Evolutionary conservation across 2,113 vertebrate species (phyloP).

Genomic region (Myotis yumanensis): DNA sequence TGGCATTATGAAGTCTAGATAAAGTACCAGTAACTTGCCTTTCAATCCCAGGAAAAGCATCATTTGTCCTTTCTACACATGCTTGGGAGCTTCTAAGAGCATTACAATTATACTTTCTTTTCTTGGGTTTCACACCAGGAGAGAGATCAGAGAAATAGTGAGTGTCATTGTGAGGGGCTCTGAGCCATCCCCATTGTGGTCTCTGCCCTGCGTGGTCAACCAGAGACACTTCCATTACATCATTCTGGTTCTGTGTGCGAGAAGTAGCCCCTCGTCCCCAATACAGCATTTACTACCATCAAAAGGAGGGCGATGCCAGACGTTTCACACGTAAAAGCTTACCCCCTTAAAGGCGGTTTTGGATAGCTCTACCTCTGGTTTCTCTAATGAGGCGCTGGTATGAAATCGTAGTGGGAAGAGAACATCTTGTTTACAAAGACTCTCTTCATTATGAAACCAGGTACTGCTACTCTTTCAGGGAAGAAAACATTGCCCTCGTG

Average conservation of each 20-base stretch:
- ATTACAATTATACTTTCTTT: slow-evolving; percentile 5
- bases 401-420: neutral
- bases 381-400: neutral
- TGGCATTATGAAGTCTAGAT: neutral
- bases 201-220: neutral
- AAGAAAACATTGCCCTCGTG: slow-evolving; percentile 12
- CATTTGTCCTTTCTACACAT: neutral
- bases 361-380: neutral
- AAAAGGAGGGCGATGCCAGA: neutral
- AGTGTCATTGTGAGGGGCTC: neutral
- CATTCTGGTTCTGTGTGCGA: neutral
- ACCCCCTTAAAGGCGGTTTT: neutral
- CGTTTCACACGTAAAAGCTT: neutral
- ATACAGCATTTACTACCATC: neutral
- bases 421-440: neutral
- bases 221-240: neutral
- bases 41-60: neutral
- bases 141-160: neutral
- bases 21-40: neutral
- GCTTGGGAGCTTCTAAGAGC: neutral
- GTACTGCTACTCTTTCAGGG: neutral
- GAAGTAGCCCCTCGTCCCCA: neutral
- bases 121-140: neutral
- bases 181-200: neutral
- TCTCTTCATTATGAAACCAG: slow-evolving; percentile 30